Percentiles rank a stretch among this genome's conserved stretches.
These are phyloP conservation scores for Gadus chalcogrammus DNA, from an alignment of 2,113 vertebrate species.

Conservation along the genomic window DNA sequence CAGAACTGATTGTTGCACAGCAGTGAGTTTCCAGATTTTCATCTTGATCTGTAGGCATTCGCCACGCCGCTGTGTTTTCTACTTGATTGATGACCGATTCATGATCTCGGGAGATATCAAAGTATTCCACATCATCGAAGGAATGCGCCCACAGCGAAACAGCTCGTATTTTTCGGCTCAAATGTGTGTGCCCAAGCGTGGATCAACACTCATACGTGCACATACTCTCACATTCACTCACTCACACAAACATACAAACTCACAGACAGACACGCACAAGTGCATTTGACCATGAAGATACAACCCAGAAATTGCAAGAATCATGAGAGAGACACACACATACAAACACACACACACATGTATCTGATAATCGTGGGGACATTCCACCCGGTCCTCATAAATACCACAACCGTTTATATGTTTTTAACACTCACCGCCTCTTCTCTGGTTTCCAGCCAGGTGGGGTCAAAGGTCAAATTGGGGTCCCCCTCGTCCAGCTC, in stretches of 20 bases:
- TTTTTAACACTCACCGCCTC: conserved; percentile 64
- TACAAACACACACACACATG: conserved; percentile 12
- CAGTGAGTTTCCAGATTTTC: conserved; percentile 14
- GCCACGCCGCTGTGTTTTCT: neutral
- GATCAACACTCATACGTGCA: no score
- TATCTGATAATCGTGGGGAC: conserved; percentile 6
- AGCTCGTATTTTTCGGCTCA: conserved; percentile 10
- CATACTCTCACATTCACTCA: no score
- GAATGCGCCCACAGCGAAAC: conserved; percentile 40
- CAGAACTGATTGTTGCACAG: neutral
- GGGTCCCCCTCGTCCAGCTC: conserved; percentile 57
- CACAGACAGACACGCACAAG: no score
- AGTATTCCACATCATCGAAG: neutral
- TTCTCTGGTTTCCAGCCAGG: conserved; percentile 75
- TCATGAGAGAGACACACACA: no score
- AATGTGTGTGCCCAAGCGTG: no score
- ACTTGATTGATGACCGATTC: neutral
- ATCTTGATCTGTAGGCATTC: conserved; percentile 11
- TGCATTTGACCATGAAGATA: no score
- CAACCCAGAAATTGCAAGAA: no score
- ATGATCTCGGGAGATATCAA: conserved; percentile 9
- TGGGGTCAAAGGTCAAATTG: conserved; percentile 50
- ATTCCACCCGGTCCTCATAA: conserved; percentile 16
- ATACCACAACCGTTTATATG: conserved; percentile 8
- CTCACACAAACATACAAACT: no score